Conservation (phyloP, 1,140 invertebrate genomes). For the Apis mellifera region DNA sequence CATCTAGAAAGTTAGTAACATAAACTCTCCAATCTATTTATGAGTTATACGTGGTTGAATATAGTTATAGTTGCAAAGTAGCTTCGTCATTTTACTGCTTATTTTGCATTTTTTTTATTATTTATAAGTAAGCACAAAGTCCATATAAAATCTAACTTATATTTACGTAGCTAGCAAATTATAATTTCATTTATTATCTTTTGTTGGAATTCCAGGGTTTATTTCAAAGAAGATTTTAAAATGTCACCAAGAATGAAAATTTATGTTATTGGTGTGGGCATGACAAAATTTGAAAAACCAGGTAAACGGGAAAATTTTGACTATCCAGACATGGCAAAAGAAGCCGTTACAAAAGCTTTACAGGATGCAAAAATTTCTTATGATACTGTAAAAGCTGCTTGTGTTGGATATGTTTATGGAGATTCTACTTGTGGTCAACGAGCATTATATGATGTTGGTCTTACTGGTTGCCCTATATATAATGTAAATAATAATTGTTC, state of each 20-base stretch:
- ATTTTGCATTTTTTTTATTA: background rate
- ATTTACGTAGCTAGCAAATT: background rate
- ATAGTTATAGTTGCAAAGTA: constrained; percentile 1
- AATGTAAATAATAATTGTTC: constrained; percentile 99
- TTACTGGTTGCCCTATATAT: constrained; percentile 98
- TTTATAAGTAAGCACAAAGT: constrained; percentile 39
- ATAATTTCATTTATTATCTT: background rate
- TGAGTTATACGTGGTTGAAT: no score
- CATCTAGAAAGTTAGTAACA: constrained; percentile 10
- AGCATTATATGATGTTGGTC: constrained; percentile 95
- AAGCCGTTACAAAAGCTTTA: constrained; percentile 95
- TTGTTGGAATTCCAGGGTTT: background rate
- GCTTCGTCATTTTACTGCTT: constrained; percentile 23
- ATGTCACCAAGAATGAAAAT: constrained; percentile 84
- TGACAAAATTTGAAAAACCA: constrained; percentile 98
- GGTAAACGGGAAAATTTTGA: constrained; percentile 90
- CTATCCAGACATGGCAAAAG: constrained; percentile 97
- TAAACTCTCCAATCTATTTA: background rate
- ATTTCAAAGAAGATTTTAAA: constrained; percentile 40
- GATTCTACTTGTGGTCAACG: constrained; percentile 98
- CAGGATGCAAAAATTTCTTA: constrained; percentile 93
- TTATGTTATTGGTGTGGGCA: constrained; percentile 97
- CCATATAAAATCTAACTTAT: constrained; percentile 41
- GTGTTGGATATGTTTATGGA: constrained; percentile 97
- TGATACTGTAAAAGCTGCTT: constrained; percentile 91